Evolutionary conservation across 2,113 vertebrate species (phyloP).

Genomic region (Clarias gariepinus): DNA sequence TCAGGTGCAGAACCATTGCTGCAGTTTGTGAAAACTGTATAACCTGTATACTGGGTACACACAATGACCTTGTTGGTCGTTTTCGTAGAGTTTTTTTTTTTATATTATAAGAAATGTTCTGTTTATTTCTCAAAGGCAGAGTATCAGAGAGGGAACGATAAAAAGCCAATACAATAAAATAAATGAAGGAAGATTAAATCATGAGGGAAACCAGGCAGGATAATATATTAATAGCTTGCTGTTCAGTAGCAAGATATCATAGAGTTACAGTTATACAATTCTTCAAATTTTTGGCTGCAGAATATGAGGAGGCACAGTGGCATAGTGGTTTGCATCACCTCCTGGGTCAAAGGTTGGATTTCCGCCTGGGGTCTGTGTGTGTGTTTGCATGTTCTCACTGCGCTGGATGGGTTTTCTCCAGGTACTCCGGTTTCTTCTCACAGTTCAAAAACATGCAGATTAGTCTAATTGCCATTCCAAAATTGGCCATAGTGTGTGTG

Average conservation of each 20-base stretch:
- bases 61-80: background rate
- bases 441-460: no score
- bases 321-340: no score
- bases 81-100: background rate
- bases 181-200: background rate
- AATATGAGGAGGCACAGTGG: no score
- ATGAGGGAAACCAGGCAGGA: background rate
- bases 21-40: background rate
- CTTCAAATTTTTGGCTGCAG: background rate
- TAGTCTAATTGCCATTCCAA: no score
- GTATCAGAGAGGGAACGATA: background rate
- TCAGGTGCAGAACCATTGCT: background rate
- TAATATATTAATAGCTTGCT: background rate
- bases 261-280: background rate
- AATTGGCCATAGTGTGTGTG: no score
- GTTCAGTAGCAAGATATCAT: background rate
- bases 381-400: no score
- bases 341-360: no score
- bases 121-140: background rate
- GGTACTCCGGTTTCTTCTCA: no score
- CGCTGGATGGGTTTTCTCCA: no score
- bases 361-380: no score
- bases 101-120: background rate
- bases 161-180: background rate
- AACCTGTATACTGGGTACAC: background rate